Base-by-base conservation (phyloP, 2,888 invertebrate species). In the Meiosimyza decipiens region DNA sequence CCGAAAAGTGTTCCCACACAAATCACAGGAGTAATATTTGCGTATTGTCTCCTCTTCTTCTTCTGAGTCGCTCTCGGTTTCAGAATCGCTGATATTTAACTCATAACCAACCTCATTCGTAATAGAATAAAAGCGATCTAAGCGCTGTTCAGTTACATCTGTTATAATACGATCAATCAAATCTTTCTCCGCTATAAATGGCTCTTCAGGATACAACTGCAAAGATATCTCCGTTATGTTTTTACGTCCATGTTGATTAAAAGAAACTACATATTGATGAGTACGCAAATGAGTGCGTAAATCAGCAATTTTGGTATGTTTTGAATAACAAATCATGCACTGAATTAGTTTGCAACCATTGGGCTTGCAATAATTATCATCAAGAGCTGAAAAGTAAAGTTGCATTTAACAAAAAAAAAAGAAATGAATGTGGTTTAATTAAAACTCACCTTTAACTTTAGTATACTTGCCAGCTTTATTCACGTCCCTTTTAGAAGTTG, bases 241-340 rank as follows among this genome's bases (percentile, higher is more conserved):
- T 40, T 64, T 66, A 68, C 73, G 71, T 52, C 73, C 75, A 18
- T 76, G 73, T 67, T 78, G 77, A 1, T 76, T 68, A 16, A 85
- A 78, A 7, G 77, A 71, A 2, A 82, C 77, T 0, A 40, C 68
- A 49, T 77, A 78, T 28, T 80, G 82, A 75, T 86, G 86, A 0
- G 76, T 76, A 3, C 74, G 47, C 50, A 86, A 77, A 77, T 87
- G 87, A 7, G 79, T 77, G 22, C 83, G 81, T 28, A 87, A 74
- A 76, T 83, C 82, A 5, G 79, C 75, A 16, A 86, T 83, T 71
- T 83, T 85, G 12, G 80, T 77, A 64, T 86, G 86, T 12, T 81
- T 80, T 3, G 83, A 82, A 3, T 80, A 77, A 50, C 87, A 87
- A 16, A 87, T 85, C 82, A 85, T 87, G 78, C 87, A 87, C 68